Percentiles rank a stretch among this genome's conserved stretches.
phyloP scores from a whole-genome alignment of 2,888 invertebrate genomes.

The Acleris sparsana region DNA sequence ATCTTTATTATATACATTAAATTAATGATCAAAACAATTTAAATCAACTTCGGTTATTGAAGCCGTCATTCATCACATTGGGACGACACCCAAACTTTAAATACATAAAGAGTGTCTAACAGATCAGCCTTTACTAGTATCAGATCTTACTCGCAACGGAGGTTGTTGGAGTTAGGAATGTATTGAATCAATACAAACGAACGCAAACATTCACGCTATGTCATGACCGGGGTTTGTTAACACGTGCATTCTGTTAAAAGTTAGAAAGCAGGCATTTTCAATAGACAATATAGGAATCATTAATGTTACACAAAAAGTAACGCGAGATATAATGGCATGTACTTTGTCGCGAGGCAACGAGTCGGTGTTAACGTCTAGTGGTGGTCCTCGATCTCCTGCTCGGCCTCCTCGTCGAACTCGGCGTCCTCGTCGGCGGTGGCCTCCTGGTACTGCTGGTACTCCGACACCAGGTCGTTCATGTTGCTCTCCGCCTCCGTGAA shows the following conservation, averaged over 20 bases:
- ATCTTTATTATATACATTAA: slow-evolving; percentile 82
- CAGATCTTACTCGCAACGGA: slow-evolving; percentile 72
- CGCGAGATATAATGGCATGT: slow-evolving; percentile 75
- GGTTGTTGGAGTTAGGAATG: slow-evolving; percentile 67
- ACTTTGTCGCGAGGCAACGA: slow-evolving; percentile 53
- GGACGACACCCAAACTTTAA: slow-evolving; percentile 59
- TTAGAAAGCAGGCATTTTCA: slow-evolving; percentile 77
- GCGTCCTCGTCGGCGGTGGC: slow-evolving; percentile 92
- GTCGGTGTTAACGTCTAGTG: slow-evolving; percentile 52
- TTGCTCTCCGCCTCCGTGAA: slow-evolving; percentile 97
- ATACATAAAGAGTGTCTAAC: slow-evolving; percentile 64
- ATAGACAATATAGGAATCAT: slow-evolving; percentile 73
- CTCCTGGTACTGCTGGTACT: slow-evolving; percentile 97
- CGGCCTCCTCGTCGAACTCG: slow-evolving; percentile 91
- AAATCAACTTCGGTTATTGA: slow-evolving; percentile 78
- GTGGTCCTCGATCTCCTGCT: slow-evolving; percentile 86
- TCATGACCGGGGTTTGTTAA: slow-evolving; percentile 68
- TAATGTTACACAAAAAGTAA: slow-evolving; percentile 77
- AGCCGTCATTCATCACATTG: slow-evolving; percentile 69
- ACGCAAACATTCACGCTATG: slow-evolving; percentile 56
- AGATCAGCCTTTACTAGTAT: slow-evolving; percentile 72
- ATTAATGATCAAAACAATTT: slow-evolving; percentile 75
- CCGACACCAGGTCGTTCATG: slow-evolving; percentile 96
- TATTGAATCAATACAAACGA: slow-evolving; percentile 62
- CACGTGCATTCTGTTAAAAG: slow-evolving; percentile 79